phyloP scores from a whole-genome alignment of 2,888 invertebrate species.

The Drosophila incognita region DNA sequence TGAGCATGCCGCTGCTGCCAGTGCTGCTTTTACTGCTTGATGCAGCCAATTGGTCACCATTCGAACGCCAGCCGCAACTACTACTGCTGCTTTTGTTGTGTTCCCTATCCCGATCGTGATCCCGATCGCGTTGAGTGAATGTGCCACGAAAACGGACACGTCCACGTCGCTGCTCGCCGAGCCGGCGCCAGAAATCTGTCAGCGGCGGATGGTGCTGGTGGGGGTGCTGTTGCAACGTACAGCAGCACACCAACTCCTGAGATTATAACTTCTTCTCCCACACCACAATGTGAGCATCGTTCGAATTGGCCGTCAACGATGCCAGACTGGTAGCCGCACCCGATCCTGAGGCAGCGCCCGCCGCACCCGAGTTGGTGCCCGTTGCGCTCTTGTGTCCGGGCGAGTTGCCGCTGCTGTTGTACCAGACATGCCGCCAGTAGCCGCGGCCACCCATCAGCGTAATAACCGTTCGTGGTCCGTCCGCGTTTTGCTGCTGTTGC shows the following conservation, averaged over 20 bases:
- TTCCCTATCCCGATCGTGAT: constrained; percentile 30
- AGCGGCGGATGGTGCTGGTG: constrained; percentile 70
- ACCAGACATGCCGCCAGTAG: constrained; percentile 92
- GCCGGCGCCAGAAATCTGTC: constrained; percentile 48
- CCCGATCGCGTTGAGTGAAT: constrained; percentile 64
- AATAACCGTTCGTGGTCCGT: constrained; percentile 90
- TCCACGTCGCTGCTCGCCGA: constrained; percentile 63
- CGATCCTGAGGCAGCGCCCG: constrained; percentile 34
- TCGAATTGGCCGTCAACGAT: constrained; percentile 89
- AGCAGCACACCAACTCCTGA: constrained; percentile 80
- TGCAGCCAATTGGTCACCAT: constrained; percentile 9
- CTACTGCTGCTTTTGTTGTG: constrained; percentile 16
- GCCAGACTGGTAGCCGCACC: constrained; percentile 38
- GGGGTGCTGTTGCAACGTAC: constrained; percentile 70
- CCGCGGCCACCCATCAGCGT: constrained; percentile 95
- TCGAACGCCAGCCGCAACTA: constrained; percentile 14
- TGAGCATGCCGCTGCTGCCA: constrained; percentile 46
- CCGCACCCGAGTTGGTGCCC: constrained; percentile 5
- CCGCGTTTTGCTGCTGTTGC: constrained; percentile 76
- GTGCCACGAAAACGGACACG: constrained; percentile 79
- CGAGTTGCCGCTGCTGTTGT: constrained; percentile 83
- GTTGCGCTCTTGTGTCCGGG: constrained; percentile 66
- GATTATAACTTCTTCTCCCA: constrained; percentile 94
- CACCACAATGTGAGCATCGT: constrained; percentile 94
- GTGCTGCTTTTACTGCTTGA: constrained; percentile 10